Percentiles rank a stretch among this genome's conserved stretches.
Conservation (phyloP, 35 echinoderm and acorn worm genomes). For the Heliocidaris tuberculata region DNA sequence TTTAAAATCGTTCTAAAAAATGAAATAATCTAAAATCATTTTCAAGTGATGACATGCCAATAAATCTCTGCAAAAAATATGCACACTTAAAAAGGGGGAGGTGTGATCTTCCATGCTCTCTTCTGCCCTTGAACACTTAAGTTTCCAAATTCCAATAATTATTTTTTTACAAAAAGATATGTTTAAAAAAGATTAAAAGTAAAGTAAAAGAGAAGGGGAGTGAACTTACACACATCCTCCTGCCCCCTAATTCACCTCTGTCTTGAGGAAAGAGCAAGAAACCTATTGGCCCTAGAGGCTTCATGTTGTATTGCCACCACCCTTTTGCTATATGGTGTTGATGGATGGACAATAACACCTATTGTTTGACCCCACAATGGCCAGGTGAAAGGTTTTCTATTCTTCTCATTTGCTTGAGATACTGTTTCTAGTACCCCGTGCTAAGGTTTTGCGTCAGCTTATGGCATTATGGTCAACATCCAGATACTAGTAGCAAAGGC, state of each 20-base stretch:
- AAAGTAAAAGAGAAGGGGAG: not conserved
- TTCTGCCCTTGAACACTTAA: too few relatives aligned
- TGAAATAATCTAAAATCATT: not conserved
- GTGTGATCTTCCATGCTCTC: too few relatives aligned
- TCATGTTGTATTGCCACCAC: not conserved
- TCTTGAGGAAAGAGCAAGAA: not conserved
- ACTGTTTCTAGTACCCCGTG: not conserved
- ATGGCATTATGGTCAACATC: not conserved
- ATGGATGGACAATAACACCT: constrained; percentile 7
- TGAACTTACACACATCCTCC: not conserved
- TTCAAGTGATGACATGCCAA: too few relatives aligned
- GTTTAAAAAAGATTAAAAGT: not conserved
- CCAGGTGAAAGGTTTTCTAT: constrained; percentile 16
- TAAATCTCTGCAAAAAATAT: too few relatives aligned
- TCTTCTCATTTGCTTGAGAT: not conserved
- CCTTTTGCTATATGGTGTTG: not conserved
- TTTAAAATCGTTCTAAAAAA: not conserved
- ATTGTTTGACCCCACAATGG: constrained; percentile 9
- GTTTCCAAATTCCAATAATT: not conserved
- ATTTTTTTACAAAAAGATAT: not conserved
- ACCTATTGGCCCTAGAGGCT: not conserved
- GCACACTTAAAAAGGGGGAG: too few relatives aligned
- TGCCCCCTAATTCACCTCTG: not conserved
- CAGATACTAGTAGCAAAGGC: not conserved
- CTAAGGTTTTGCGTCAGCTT: not conserved